These are phyloP conservation scores for Pelosia muscerda DNA, from an alignment of 2,888 invertebrate genomes.

Conservation along the genomic window DNA sequence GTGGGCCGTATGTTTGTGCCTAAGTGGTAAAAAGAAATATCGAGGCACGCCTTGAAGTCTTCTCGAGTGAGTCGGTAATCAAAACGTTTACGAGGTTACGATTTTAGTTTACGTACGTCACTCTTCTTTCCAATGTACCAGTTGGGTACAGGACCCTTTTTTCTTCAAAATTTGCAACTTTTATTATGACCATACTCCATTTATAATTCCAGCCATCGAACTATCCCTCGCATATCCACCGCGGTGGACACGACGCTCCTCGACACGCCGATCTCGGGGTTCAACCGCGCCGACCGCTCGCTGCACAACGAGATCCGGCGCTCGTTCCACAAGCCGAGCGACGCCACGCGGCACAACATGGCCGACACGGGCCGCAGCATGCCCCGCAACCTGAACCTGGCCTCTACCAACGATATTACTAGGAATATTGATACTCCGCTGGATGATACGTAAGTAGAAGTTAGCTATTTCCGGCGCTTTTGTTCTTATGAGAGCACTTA, in stretches of 20 bases:
- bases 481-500: not conserved
- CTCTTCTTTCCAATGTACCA: no score
- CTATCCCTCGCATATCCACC: constrained; percentile 80
- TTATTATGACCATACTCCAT: not conserved
- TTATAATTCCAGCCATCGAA: constrained; percentile 71
- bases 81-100: no score
- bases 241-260: constrained; percentile 66
- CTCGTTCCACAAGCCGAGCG: constrained; percentile 79
- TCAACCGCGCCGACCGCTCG: constrained; percentile 67
- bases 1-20: no score
- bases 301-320: constrained; percentile 75
- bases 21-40: no score
- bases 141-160: no score
- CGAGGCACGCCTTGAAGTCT: no score
- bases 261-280: constrained; percentile 60
- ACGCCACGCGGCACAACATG: constrained; percentile 63
- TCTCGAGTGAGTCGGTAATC: no score
- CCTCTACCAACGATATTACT: constrained; percentile 55
- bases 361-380: constrained; percentile 76
- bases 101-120: no score
- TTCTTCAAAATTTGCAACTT: no score
- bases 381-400: constrained; percentile 86
- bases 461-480: not conserved
- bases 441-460: constrained; percentile 45
- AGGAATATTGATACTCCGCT: constrained; percentile 34